phyloP scores from a whole-genome alignment of 2,113 vertebrate species.

The Thunnus maccoyii region DNA sequence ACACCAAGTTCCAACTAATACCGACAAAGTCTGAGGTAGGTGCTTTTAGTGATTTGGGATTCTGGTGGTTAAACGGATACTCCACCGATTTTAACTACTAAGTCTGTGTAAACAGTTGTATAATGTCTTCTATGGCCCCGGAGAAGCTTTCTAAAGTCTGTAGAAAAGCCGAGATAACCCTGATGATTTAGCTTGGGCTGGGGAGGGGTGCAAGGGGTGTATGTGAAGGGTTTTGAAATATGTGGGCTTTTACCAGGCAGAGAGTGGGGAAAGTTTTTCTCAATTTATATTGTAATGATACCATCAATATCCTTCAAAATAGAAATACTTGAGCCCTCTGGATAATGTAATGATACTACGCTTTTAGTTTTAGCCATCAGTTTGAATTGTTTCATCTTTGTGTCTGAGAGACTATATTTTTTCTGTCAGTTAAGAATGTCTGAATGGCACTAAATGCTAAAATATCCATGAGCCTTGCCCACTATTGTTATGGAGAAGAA shows the following conservation, averaged over 20 bases:
- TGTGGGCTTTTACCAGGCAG: constrained; percentile 11
- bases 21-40: constrained; percentile 1
- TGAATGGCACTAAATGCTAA: not conserved
- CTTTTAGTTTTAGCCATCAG: too few species aligned
- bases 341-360: too few species aligned
- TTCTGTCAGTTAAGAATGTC: not conserved
- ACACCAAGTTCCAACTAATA: constrained; percentile 20
- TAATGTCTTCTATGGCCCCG: not conserved
- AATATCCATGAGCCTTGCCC: not conserved
- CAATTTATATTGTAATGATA: not conserved
- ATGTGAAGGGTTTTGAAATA: constrained; percentile 7
- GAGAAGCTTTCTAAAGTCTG: not conserved
- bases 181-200: too few species aligned
- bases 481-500: not conserved
- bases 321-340: not conserved
- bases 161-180: too few species aligned
- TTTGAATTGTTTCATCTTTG: not conserved
- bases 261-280: not conserved
- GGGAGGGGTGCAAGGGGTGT: too few species aligned
- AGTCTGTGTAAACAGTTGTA: constrained; percentile 19
- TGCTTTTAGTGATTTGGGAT: not conserved
- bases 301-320: not conserved
- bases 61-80: constrained; percentile 16
- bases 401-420: not conserved
- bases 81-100: not conserved